Percentiles rank a stretch among this genome's conserved stretches.
Evolutionary conservation across 2,113 vertebrate species (phyloP).

Genomic region (Eupsittula cactorum): DNA sequence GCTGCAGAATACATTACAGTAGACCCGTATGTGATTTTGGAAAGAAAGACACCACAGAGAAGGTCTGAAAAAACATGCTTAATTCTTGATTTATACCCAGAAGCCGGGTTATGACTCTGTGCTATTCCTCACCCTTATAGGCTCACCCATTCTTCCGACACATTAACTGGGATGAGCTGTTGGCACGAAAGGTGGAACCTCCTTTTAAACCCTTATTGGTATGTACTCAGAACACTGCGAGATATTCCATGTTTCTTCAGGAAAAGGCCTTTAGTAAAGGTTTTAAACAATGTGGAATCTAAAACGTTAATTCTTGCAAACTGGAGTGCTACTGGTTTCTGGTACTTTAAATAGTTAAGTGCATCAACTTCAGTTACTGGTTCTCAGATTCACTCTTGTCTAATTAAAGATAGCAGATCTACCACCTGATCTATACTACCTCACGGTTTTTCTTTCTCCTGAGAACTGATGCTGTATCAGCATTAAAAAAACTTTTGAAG

Average conservation of each 20-base stretch:
- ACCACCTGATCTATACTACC: background rate
- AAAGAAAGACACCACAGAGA: background rate
- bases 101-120: background rate
- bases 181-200: constrained; percentile 95
- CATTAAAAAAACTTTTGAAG: background rate
- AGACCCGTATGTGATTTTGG: background rate
- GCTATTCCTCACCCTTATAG: constrained; percentile 64
- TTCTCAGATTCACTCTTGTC: background rate
- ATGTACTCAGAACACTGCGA: constrained; percentile 47
- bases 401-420: background rate
- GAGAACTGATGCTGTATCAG: background rate
- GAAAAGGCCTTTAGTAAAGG: background rate
- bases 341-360: background rate
- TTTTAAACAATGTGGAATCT: background rate
- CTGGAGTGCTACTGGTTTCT: background rate
- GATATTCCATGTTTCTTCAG: background rate
- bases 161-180: constrained; percentile 96
- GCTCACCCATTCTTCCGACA: constrained; percentile 94
- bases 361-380: background rate
- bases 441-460: background rate
- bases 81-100: background rate
- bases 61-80: background rate
- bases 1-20: background rate
- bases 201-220: constrained; percentile 97
- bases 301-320: accelerated